Base-by-base conservation (phyloP, 2,888 invertebrate genomes). In the Eupithecia dodoneata region DNA sequence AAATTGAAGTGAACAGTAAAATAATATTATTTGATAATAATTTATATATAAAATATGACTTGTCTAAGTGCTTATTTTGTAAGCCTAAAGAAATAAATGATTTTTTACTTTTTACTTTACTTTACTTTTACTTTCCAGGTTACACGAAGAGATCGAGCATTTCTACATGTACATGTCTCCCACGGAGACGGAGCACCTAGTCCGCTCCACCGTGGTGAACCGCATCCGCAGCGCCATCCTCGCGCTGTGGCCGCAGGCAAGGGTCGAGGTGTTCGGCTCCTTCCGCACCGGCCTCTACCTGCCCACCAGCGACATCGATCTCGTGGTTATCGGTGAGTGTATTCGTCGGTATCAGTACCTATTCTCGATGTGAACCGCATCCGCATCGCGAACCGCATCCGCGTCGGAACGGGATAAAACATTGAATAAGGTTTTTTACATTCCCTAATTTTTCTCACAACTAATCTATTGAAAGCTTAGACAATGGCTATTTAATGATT, bases 81-180 rank as follows among this genome's bases (percentile, higher is more conserved):
- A n/a, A n/a, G n/a, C n/a, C n/a, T n/a, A n/a, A n/a, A n/a, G n/a
- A n/a, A n/a, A n/a, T n/a, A n/a, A n/a, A n/a, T n/a, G n/a, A n/a
- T n/a, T n/a, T n/a, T n/a, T n/a, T n/a, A n/a, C n/a, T n/a, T n/a
- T n/a, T n/a, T n/a, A n/a, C n/a, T n/a, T n/a, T n/a, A n/a, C n/a
- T n/a, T n/a, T n/a, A n/a, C n/a, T n/a, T n/a, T n/a, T n/a, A n/a
- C n/a, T n/a, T n/a, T n/a, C 18, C 95, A 98, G 99, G 84, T 96
- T 99, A 79, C 99, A 99, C 93, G 97, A 99, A 92, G 99, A 99
- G 96, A 99, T 99, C 83, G 97, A 98, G 92, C 99, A 99, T 94
- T 99, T 99, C 95, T 99, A 97, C 95, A 96, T 97, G 87, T 99
- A 99, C 95, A 99, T 99, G 97, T 97, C 97, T 82, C 99, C 99